Evolutionary conservation across 2,888 invertebrate genomes (phyloP), one percentile per base, ranked within the genome.

Genomic region (Caenorhabditis japonica): DNA sequence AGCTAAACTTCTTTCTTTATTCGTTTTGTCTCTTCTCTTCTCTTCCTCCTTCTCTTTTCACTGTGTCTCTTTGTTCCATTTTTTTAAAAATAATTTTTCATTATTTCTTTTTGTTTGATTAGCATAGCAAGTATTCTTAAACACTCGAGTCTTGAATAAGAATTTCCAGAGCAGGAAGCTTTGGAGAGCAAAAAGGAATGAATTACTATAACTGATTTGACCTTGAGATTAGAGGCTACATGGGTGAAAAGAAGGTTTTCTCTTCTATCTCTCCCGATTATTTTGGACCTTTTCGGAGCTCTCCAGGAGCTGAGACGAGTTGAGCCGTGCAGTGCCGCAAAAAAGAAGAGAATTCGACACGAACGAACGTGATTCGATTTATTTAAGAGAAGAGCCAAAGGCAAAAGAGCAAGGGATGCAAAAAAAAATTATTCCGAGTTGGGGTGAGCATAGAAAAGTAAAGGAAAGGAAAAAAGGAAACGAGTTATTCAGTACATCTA

Each of bases 301-400:
- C n/a, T n/a, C n/a, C n/a, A n/a, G n/a, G n/a, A n/a, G n/a, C n/a
- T n/a, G n/a, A n/a, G n/a, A n/a, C n/a, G n/a, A n/a, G n/a, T n/a
- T n/a, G n/a, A n/a, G n/a, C n/a, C n/a, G n/a, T 30, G 30, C 30
- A 30, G 5, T 10, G 30, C 30, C 15, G 8, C n/a, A 41, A 2
- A n/a, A 30, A 25, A 4, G 34, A 25, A 52, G 39, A 23, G 19
- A 23, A 39, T 38, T 4, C 51, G 51, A 49, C 49, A 44, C 52
- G 43, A 43, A 43, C 41, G 44, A 56, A 36, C 44, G 44, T 64
- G 64, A 64, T 64, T 64, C 64, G 56, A 66, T 66, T 66, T 66
- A 51, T 66, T 51, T 66, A 56, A 56, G 56, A 64, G 56, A 49
- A 17, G 39, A 25, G 23, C 44, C 52, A 47, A 51, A 43, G 19